Conservation (phyloP, 2,113 vertebrate genomes). For the Axis porcinus region DNA sequence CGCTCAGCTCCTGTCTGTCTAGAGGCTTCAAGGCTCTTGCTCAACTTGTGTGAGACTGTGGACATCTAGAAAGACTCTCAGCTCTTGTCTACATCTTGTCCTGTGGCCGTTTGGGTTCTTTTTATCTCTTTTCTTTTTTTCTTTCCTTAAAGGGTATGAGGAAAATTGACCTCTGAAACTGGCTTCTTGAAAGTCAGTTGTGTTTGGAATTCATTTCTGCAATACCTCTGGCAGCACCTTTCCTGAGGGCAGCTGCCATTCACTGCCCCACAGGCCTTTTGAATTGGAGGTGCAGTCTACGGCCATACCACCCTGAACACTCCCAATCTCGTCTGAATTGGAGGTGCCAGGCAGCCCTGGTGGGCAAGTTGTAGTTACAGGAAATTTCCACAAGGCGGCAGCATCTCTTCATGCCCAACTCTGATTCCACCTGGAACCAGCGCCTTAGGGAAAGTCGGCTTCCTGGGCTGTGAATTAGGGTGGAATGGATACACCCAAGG, state of each 20-base stretch:
- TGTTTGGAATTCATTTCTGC: neutral
- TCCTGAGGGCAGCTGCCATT: neutral
- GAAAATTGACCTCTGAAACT: neutral
- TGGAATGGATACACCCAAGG: neutral
- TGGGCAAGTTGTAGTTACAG: neutral
- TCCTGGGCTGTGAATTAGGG: neutral
- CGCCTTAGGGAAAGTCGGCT: neutral
- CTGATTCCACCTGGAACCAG: neutral
- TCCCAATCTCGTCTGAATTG: neutral
- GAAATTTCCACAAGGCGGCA: neutral
- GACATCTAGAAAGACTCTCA: neutral
- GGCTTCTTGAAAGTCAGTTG: neutral
- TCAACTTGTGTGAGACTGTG: neutral
- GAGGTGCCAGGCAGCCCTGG: fast-evolving
- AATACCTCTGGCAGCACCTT: neutral
- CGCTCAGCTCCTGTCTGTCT: neutral
- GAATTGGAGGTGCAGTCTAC: neutral
- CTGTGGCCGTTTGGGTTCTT: neutral
- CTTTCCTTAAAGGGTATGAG: neutral
- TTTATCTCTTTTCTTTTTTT: neutral
- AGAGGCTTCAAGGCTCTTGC: neutral
- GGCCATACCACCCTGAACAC: too few species aligned
- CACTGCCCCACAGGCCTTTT: neutral
- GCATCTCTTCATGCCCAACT: neutral
- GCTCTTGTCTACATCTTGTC: neutral